Base-by-base conservation (phyloP, 2,113 vertebrate genomes). In the Serilophus lunatus region DNA sequence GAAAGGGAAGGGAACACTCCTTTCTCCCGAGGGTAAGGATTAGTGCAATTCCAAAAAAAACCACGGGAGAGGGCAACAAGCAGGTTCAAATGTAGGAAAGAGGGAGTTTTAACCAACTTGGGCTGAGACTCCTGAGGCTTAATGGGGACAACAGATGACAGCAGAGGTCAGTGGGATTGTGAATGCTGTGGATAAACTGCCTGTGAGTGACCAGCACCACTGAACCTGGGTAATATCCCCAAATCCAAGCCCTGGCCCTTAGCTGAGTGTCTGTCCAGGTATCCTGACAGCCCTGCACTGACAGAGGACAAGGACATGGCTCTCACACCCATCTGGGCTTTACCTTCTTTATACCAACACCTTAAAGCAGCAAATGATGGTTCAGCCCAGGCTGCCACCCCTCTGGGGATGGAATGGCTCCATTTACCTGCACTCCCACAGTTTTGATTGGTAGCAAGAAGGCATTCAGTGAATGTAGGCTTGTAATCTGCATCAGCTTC, bases 361-460 rank as follows among this genome's bases (percentile, higher is more conserved):
- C 82, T 77, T 36, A 56, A 36, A 72, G 72, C 70, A 20, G 49
- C 82, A 54, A n/a, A 35, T 40, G 14, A 24, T 10, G 44, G 17
- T 29, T 26, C 19, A 28, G 49, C 76, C 70, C 28, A 80, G 72
- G 61, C 82, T 74, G 54, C 19, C 57, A 59, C 7, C 2, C 76
- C 56, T 59, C 18, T 7, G 51, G 42, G 49, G 26, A 70, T 36
- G 24, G 40, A 18, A 13, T 12, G 8, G 47, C 26, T 10, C 29
- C 66, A 87, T 83, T 98, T 82, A 99, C 99, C 99, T 99, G 99
- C 90, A 99, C 99, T 70, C 99, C 99, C 33, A 99, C 99, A 86
- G 99, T 99, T 97, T 99, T 99, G 97, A 99, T 99, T 65, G 99
- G 99, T 95, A 99, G 98, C 97, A 99, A 97, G 97, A 99, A 99